phyloP scores from a whole-genome alignment of 2,888 invertebrate species.

The Ganaspis brasiliensis region DNA sequence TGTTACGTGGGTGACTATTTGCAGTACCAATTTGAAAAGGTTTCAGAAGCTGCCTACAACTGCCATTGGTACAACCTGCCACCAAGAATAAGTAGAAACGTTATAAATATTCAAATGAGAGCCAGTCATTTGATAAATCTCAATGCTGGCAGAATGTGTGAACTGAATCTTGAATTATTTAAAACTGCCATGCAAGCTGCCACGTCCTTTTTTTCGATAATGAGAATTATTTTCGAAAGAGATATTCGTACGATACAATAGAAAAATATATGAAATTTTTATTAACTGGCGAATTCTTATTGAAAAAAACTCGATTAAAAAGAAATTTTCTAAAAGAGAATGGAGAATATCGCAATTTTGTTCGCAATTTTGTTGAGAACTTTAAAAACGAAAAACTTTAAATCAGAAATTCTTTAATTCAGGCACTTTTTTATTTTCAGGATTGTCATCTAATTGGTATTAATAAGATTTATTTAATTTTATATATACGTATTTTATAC shows the following conservation, averaged over 20 bases:
- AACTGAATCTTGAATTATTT: conserved; percentile 53
- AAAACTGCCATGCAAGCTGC: conserved; percentile 55
- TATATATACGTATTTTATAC: no score
- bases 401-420: no score
- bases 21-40: conserved; percentile 50
- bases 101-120: conserved; percentile 52
- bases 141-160: conserved; percentile 53
- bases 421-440: no score
- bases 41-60: conserved; percentile 51
- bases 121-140: conserved; percentile 49
- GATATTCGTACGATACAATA: conserved; percentile 28
- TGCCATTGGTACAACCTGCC: conserved; percentile 54
- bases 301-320: no score
- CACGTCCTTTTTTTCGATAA: conserved; percentile 56
- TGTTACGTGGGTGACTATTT: conserved; percentile 56
- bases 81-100: conserved; percentile 45
- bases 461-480: no score
- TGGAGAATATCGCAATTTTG: no score
- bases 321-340: no score
- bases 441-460: no score
- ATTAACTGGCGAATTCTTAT: no score
- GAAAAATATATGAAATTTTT: no score
- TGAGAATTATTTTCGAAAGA: conserved; percentile 52
- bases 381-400: no score
- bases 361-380: no score